Conservation (phyloP, 2,888 invertebrate species). For the Drosophila birchii region DNA sequence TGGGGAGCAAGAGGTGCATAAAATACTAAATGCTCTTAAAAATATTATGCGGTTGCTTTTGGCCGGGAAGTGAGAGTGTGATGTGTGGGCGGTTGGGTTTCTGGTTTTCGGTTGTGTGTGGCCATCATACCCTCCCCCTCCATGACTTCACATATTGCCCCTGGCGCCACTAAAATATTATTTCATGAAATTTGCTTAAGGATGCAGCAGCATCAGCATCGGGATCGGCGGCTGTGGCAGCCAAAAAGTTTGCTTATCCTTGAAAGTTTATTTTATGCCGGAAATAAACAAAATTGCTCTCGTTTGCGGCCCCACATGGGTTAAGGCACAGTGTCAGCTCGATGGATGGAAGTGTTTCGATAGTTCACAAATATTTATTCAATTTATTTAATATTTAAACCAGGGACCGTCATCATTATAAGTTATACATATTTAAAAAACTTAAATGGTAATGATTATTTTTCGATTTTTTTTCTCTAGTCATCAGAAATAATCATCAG, state of each 20-base stretch:
- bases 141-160: constrained; percentile 75
- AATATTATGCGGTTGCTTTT: constrained; percentile 58
- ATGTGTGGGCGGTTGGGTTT: constrained; percentile 10
- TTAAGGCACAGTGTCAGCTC: constrained; percentile 18
- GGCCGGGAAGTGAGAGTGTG: constrained; percentile 21
- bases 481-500: too few species aligned
- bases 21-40: constrained; percentile 62
- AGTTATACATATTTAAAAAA: too few species aligned
- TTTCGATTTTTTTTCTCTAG: too few species aligned
- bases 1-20: constrained; percentile 56
- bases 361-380: background rate
- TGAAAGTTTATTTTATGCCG: constrained; percentile 79
- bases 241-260: constrained; percentile 78
- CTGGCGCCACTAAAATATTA: constrained; percentile 78
- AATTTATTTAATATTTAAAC: background rate
- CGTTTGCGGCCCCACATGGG: constrained; percentile 38
- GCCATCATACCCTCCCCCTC: background rate
- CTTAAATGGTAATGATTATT: too few species aligned
- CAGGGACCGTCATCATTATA: too few species aligned
- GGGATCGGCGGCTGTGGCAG: constrained; percentile 30
- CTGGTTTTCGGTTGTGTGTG: constrained; percentile 52
- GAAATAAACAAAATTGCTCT: constrained; percentile 79
- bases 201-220: constrained; percentile 59
- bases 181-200: constrained; percentile 79
- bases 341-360: background rate